These are phyloP conservation scores for Eunapius fragilis DNA, from an alignment of 37 sponge, comb jelly and placozoan genomes.

Conservation along the genomic window DNA sequence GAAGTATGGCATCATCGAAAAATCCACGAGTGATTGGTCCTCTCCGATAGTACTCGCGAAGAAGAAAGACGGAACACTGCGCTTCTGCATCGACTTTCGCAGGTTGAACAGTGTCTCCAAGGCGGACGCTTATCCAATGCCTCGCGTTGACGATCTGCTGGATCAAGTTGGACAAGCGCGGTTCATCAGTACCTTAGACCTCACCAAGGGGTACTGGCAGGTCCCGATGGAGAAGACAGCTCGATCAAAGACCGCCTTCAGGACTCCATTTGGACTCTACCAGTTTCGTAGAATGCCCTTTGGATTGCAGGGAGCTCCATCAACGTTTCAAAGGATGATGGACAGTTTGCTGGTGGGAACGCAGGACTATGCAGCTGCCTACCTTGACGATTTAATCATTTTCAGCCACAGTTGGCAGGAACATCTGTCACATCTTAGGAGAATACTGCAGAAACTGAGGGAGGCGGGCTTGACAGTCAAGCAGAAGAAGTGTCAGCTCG, in stretches of 20 bases:
- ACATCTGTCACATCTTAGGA: slow-evolving; percentile 18
- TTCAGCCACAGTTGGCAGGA: slow-evolving; percentile 14
- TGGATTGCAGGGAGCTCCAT: slow-evolving; percentile 10
- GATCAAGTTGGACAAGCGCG: background rate
- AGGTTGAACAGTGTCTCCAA: slow-evolving; percentile 3
- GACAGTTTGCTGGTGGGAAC: no score
- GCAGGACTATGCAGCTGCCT: slow-evolving; percentile 13
- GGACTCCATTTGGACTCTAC: slow-evolving; percentile 18
- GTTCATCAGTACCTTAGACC: slow-evolving; percentile 8
- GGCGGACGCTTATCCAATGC: slow-evolving; percentile 31
- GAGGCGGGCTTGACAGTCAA: no score
- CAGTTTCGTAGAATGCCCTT: slow-evolving; percentile 35
- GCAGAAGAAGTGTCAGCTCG: no score
- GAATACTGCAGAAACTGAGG: no score
- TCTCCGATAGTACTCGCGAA: slow-evolving; percentile 21
- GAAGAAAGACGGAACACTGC: slow-evolving; percentile 3
- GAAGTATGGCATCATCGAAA: slow-evolving; percentile 29
- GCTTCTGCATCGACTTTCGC: slow-evolving; percentile 21
- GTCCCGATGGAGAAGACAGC: slow-evolving; percentile 5
- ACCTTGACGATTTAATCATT: slow-evolving; percentile 41
- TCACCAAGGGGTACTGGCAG: slow-evolving; percentile 16
- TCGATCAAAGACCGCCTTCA: slow-evolving; percentile 29
- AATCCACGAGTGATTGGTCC: background rate
- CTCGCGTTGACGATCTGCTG: slow-evolving; percentile 31
- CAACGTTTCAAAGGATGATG: slow-evolving; percentile 42